Conservation (phyloP, 2,888 invertebrate genomes). For the Hoplodrina ambigua region DNA sequence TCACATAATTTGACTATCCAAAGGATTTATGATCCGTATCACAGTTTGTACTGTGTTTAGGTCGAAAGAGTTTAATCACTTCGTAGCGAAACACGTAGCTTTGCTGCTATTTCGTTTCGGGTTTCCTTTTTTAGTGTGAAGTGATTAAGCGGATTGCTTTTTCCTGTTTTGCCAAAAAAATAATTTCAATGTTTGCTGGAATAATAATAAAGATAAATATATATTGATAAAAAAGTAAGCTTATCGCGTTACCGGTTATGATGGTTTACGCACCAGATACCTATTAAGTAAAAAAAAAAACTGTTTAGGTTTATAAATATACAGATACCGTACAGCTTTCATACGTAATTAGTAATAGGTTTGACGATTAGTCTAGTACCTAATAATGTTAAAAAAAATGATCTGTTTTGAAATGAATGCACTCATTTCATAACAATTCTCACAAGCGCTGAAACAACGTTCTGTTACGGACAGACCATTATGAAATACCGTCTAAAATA, state of each 20-base stretch:
- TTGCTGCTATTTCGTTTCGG: constrained; percentile 9
- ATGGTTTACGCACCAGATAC: too few relatives aligned
- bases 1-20: constrained; percentile 62
- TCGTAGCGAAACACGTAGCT: constrained; percentile 1
- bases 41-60: constrained; percentile 40
- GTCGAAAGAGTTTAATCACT: constrained; percentile 49
- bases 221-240: too few relatives aligned
- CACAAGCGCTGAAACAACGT: neutral
- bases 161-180: constrained; percentile 11
- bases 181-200: neutral
- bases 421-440: constrained; percentile 9
- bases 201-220: neutral
- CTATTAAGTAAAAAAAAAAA: too few relatives aligned
- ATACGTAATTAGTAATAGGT: too few relatives aligned
- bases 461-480: constrained; percentile 5
- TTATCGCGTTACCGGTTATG: too few relatives aligned
- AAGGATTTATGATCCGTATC: constrained; percentile 60
- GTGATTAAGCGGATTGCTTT: constrained; percentile 24
- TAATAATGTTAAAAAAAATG: neutral
- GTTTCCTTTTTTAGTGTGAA: constrained; percentile 17
- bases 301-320: too few relatives aligned
- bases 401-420: neutral
- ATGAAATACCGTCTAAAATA: constrained; percentile 33
- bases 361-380: too few relatives aligned
- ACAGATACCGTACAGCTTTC: neutral